Evolutionary conservation across 2,113 vertebrate species (phyloP).

Genomic region (Trachemys scripta): DNA sequence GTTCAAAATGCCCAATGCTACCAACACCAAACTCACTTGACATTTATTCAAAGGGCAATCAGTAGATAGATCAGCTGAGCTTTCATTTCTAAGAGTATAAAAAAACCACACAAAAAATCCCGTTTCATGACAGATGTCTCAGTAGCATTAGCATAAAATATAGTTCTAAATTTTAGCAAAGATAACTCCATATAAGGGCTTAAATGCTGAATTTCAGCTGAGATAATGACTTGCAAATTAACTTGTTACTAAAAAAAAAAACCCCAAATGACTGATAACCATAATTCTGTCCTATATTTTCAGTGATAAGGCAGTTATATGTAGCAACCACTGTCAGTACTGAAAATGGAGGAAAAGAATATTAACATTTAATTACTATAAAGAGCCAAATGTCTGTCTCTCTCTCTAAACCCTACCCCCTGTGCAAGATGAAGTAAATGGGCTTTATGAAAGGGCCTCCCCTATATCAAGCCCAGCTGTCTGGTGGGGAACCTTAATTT

Average conservation of each 20-base stretch:
- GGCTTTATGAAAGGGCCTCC: neutral
- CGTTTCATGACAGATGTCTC: constrained; percentile 1
- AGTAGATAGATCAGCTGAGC: constrained; percentile 28
- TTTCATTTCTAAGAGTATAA: constrained; percentile 4
- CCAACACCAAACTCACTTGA: neutral
- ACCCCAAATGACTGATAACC: neutral
- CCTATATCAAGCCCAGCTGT: neutral
- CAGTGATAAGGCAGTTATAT: neutral
- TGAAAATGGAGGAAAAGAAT: neutral
- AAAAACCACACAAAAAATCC: constrained; percentile 2
- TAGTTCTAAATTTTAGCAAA: constrained; percentile 19
- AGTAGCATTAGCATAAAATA: neutral
- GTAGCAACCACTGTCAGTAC: neutral
- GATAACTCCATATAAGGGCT: neutral
- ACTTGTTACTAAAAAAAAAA: neutral
- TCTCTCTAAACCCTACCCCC: neutral
- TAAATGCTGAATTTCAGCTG: neutral
- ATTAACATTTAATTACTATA: neutral
- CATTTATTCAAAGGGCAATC: neutral
- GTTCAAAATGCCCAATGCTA: neutral
- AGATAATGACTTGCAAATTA: constrained; percentile 15
- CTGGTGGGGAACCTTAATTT: neutral
- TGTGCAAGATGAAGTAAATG: fast-evolving
- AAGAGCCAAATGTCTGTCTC: neutral
- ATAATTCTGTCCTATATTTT: neutral